phyloP scores from a whole-genome alignment of 2,888 invertebrate genomes.

The Scaptomyza cyrtandrae region DNA sequence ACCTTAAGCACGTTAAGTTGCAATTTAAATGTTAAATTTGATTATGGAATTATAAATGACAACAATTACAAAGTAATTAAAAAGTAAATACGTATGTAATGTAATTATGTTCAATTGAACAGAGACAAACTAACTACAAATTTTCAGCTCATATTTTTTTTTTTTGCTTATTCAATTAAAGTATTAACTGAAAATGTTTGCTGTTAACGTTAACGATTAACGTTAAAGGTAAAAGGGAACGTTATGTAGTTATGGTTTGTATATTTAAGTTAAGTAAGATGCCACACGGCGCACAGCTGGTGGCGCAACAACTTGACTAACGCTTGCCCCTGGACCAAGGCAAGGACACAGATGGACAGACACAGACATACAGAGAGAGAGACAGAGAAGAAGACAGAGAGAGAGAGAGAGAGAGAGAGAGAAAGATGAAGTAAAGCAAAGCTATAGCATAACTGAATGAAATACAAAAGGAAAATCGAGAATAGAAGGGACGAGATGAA shows the following conservation, averaged over 20 bases:
- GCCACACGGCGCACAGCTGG: slow-evolving; percentile 1
- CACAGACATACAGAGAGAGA: background rate
- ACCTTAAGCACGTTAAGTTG: no score
- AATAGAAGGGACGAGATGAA: slow-evolving; percentile 6
- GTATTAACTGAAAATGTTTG: background rate
- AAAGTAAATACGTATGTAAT: background rate
- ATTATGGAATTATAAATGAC: background rate
- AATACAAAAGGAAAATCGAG: background rate
- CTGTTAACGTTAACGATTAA: background rate
- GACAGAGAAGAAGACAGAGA: no score
- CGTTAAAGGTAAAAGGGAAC: background rate
- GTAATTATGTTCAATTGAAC: background rate
- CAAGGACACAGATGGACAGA: slow-evolving; percentile 1
- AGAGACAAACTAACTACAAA: background rate
- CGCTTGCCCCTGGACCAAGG: slow-evolving; percentile 3
- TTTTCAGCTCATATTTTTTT: background rate
- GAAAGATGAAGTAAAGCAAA: slow-evolving; percentile 1
- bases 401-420: no score
- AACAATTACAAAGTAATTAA: background rate
- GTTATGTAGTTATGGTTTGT: background rate
- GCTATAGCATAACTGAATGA: background rate
- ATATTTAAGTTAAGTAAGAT: background rate
- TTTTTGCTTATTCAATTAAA: background rate
- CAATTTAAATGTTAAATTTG: background rate
- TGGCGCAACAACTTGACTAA: background rate